Evolutionary conservation across 2,113 vertebrate genomes (phyloP).

Genomic region (Oryzias curvinotus): DNA sequence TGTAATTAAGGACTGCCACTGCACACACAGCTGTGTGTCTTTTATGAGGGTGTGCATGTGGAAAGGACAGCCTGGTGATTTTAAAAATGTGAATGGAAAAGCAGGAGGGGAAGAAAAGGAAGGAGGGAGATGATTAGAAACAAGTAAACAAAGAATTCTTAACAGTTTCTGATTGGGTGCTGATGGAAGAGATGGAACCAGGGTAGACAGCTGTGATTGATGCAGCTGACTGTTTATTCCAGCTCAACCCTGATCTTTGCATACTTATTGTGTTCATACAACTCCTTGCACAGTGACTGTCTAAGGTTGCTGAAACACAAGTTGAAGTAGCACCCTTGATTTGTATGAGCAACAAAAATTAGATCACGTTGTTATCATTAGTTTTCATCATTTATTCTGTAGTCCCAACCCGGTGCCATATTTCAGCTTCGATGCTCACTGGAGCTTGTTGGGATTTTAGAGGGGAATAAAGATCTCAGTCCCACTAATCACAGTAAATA

Average conservation of each 20-base stretch:
- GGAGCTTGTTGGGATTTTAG: conserved; percentile 9
- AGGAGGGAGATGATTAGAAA: background rate
- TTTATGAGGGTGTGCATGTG: background rate
- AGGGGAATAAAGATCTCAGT: conserved; percentile 20
- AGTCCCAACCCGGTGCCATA: conserved; percentile 14
- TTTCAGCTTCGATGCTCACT: conserved; percentile 23
- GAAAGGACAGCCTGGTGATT: background rate
- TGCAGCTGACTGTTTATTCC: conserved; percentile 50
- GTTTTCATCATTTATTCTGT: conserved; percentile 51
- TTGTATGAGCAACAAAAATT: too few relatives aligned
- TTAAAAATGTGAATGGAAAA: background rate
- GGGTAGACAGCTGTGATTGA: conserved; percentile 46
- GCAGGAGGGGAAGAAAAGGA: background rate
- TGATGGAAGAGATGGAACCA: conserved; percentile 15
- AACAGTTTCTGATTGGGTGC: background rate
- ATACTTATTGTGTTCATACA: conserved; percentile 2
- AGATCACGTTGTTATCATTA: conserved; percentile 11
- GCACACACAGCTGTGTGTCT: background rate
- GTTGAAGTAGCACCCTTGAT: too few relatives aligned
- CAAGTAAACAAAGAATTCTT: background rate
- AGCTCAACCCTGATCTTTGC: conserved; percentile 35
- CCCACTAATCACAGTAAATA: conserved; percentile 30
- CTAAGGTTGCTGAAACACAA: conserved; percentile 35
- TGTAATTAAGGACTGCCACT: background rate
- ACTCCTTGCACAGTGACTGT: background rate